Evolutionary conservation across 1,140 invertebrate genomes (phyloP), one percentile per base, ranked within the genome.

Genomic region (Rhyacophila brunnea): DNA sequence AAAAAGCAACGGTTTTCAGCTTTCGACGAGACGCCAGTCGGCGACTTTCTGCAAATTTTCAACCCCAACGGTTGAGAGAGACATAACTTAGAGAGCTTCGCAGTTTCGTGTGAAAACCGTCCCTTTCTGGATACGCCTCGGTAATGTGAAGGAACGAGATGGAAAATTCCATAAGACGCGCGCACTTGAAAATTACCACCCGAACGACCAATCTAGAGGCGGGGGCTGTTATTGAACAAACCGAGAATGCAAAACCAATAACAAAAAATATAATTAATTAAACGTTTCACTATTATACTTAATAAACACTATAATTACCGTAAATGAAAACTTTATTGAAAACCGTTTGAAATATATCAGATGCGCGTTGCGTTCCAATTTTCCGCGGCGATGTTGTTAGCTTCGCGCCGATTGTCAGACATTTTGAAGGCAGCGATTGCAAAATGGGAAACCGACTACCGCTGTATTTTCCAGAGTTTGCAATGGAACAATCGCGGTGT

Each of bases 101-200:
- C 45, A 50, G 19, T 54, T 60, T 36, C 17, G 18, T 36, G 57
- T 18, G 46, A 7, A 15, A 20, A 40, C 18, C 35, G 17, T 62
- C 60, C 50, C 38, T 58, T 35, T 62, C 60, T 47, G 15, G 20
- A 6, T 11, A 42, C 55, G 32, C 14, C 19, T n/a, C 13, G 38
- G 18, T 38, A 46, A 9, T 48, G 38, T 11, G 49, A 9, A 15
- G 14, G 43, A 43, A 46, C 19, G 61, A 57, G 46, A 47, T 35
- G 52, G 56, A 64, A 13, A 56, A 28, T 11, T 13, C 14, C 18
- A 17, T 36, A 54, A 64, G 56, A 56, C 56, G 61, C 61, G 61
- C 61, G 55, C 60, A 62, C 60, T 58, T 15, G 50, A 63, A 52
- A 55, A 43, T 59, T 64, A 55, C 50, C 46, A 53, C 42, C 51